Evolutionary conservation across 2,797 vertebrate genomes (phyloP).

Genomic region (Lerista edwardsae): DNA sequence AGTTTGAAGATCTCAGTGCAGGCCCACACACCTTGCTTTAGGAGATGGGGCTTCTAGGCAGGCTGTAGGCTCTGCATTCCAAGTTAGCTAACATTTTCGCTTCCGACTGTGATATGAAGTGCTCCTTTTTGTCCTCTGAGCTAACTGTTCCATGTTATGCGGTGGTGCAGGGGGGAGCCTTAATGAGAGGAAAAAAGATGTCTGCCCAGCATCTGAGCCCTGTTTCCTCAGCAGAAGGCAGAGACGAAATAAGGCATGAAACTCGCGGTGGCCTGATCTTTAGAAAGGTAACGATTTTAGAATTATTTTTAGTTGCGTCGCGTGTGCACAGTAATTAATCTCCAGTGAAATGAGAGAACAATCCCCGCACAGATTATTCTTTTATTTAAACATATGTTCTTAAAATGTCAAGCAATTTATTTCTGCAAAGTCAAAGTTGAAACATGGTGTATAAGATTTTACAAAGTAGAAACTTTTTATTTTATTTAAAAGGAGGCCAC

Average conservation of each 20-base stretch:
- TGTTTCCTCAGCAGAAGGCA: conserved; percentile 60
- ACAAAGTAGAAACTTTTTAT: conserved; percentile 26
- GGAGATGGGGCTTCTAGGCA: not conserved
- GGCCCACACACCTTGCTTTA: not conserved
- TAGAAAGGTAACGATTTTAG: conserved; percentile 39
- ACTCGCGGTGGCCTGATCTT: conserved; percentile 35
- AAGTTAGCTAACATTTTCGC: conserved; percentile 63
- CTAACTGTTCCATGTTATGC: not conserved
- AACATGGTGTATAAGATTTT: conserved; percentile 46
- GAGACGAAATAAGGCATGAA: conserved; percentile 50
- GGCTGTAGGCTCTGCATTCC: too few species aligned
- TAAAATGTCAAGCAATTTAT: conserved; percentile 36
- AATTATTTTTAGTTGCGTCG: conserved; percentile 37
- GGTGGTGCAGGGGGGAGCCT: too few species aligned
- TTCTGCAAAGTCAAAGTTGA: conserved; percentile 47
- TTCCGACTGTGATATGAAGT: not conserved
- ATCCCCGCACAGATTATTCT: not conserved
- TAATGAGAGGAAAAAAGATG: not conserved
- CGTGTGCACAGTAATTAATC: conserved; percentile 37
- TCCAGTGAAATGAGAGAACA: conserved; percentile 31
- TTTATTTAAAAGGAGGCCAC: not conserved
- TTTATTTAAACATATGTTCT: conserved; percentile 46
- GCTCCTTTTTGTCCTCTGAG: conserved; percentile 15
- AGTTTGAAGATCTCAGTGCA: not conserved
- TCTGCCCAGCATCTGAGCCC: conserved; percentile 42